A percentile compares a stretch with the other conserved stretches of the same genome.
These are phyloP conservation scores for Drosophila affinis DNA, from an alignment of 2,888 invertebrate species.

Conservation along the genomic window DNA sequence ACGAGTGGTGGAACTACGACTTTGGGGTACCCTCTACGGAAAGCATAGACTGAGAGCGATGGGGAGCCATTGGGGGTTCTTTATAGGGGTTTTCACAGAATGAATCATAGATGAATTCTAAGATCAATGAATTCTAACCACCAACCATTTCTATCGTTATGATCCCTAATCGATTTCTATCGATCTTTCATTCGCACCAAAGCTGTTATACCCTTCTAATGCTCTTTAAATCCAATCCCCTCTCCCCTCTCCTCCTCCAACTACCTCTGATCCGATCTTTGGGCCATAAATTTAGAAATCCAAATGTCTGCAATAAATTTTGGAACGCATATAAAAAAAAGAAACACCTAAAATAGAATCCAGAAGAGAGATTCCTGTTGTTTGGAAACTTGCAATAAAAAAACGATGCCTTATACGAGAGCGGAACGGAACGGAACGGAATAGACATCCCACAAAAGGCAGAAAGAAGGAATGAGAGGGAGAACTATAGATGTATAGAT, in stretches of 20 bases:
- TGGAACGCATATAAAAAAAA: conserved; percentile 60
- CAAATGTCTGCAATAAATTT: conserved; percentile 76
- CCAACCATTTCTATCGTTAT: too few species aligned
- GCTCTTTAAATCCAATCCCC: not conserved
- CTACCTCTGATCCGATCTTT: conserved; percentile 7
- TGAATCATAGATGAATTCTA: too few species aligned
- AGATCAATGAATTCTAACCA: not conserved
- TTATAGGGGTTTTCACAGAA: not conserved
- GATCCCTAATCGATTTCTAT: not conserved
- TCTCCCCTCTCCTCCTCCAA: not conserved
- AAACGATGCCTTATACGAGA: conserved; percentile 43
- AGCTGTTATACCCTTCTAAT: not conserved
- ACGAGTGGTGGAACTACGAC: conserved; percentile 16
- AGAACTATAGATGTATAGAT: too few species aligned
- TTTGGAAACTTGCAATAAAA: conserved; percentile 57
- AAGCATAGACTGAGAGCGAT: too few species aligned
- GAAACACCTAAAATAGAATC: conserved; percentile 68
- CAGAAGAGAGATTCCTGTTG: conserved; percentile 58
- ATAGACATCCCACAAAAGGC: conserved; percentile 40
- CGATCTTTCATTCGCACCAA: not conserved
- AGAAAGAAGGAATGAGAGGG: conserved; percentile 6
- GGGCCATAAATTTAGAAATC: conserved; percentile 66
- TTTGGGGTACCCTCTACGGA: conserved; percentile 27
- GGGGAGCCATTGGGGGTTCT: too few species aligned
- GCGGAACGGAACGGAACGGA: conserved; percentile 36